Evolutionary conservation across 2,888 invertebrate species (phyloP), one percentile per base, ranked within the genome.

Genomic region (Drosophila kambysellisi): DNA sequence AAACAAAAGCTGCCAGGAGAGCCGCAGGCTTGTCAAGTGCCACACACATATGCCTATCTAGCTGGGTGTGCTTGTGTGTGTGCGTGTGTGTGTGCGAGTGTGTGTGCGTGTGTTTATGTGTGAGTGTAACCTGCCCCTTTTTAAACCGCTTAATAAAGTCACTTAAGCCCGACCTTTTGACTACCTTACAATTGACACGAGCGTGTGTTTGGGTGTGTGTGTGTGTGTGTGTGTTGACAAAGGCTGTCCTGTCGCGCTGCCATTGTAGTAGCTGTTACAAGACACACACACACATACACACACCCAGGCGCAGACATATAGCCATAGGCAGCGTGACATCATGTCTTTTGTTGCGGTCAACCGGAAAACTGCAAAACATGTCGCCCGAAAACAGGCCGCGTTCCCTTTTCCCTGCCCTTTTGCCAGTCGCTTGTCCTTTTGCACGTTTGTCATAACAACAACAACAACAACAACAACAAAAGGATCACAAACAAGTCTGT

Each of bases 301-400:
- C 2, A 54, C 15, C 20, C 20, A 25, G 20, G 20, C 20, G 11
- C 2, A 39, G 17, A 15, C 56, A 41, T 37, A 20, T 48, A 53
- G 53, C 68, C 72, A 43, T 76, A 83, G 88, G 82, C 88, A 83
- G 85, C 86, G 90, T 92, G 91, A 91, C 91, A 91, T 90, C 90
- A 90, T 91, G 91, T 91, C 91, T 92, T 92, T 92, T 92, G 92
- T 91, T 92, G 92, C 91, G 91, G 91, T 92, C 92, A 92, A 91
- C 91, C 91, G 90, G 91, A 91, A 91, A 91, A 90, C 90, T 88
- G 91, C 87, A 86, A 90, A 91, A 91, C 91, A 91, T 89, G 90
- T 91, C 90, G 87, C 83, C 87, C 68, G 43, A 68, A 79, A 79
- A 79, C 75, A 71, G 74, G 70, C 72, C 75, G 35, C 70, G 57